A percentile compares a stretch with the other conserved stretches of the same genome.
These are phyloP conservation scores for Girardinichthys multiradiatus DNA, from an alignment of 2,113 vertebrate species.

Conservation along the genomic window DNA sequence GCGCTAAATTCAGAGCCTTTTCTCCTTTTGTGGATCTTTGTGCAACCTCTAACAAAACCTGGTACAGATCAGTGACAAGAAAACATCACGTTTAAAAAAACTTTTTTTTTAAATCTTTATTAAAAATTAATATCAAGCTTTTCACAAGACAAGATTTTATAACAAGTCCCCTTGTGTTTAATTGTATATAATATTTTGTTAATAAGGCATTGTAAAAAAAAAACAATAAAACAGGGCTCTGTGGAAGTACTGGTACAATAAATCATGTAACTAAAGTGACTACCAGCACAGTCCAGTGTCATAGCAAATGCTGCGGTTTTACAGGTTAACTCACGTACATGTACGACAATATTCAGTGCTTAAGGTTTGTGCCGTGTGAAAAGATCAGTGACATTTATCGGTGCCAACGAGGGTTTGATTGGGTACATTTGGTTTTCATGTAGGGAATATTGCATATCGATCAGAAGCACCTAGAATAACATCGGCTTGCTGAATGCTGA, in stretches of 20 bases:
- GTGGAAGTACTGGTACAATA: constrained; percentile 45
- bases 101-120: constrained; percentile 22
- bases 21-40: no score
- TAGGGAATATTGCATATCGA: constrained; percentile 53
- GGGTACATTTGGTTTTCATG: constrained; percentile 55
- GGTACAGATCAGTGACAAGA: background rate
- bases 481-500: constrained; percentile 17
- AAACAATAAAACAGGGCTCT: constrained; percentile 29
- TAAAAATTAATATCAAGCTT: constrained; percentile 74
- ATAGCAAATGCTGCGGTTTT: constrained; percentile 59
- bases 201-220: constrained; percentile 66
- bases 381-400: constrained; percentile 24
- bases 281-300: constrained; percentile 50
- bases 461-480: constrained; percentile 36
- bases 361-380: constrained; percentile 25
- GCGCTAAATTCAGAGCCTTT: background rate
- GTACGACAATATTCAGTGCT: constrained; percentile 54
- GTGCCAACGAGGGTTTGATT: constrained; percentile 21
- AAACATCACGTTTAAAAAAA: constrained; percentile 13
- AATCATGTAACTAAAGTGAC: constrained; percentile 30
- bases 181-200: constrained; percentile 53
- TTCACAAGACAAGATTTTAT: constrained; percentile 63
- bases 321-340: constrained; percentile 46
- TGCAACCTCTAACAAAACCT: no score
- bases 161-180: constrained; percentile 58